Percentiles rank a stretch among this genome's conserved stretches.
These are phyloP conservation scores for Hydra vulgaris DNA, from an alignment of 30 jellyfish, hydroid and myxozoan species.

Conservation along the genomic window DNA sequence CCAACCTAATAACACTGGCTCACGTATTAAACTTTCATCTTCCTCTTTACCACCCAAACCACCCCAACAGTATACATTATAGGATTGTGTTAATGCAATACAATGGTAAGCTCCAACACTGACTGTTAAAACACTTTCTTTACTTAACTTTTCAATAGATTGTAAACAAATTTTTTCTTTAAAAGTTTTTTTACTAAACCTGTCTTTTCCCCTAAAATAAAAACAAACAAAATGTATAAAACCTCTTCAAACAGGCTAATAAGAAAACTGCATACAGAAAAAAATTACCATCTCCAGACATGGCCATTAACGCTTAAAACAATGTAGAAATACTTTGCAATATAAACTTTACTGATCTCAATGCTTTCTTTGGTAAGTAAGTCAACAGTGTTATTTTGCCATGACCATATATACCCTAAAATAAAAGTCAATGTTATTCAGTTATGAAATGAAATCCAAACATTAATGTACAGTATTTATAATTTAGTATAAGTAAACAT, in stretches of 20 bases:
- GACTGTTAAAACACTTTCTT: constrained; percentile 18
- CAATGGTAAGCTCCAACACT: constrained; percentile 40
- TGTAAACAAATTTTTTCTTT: constrained; percentile 7
- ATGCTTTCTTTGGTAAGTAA: constrained; percentile 3
- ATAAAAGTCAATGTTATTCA: no score
- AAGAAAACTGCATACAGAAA: not conserved
- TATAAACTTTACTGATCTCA: constrained; percentile 21
- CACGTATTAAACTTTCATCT: constrained; percentile 26
- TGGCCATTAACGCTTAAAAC: constrained; percentile 55
- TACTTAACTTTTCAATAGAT: constrained; percentile 22
- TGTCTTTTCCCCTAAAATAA: constrained; percentile 26
- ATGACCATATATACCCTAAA: constrained; percentile 75
- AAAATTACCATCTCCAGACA: constrained; percentile 73
- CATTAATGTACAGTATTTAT: no score
- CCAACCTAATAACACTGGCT: constrained; percentile 25
- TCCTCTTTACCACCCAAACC: constrained; percentile 39
- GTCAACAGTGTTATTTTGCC: constrained; percentile 44
- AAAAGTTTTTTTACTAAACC: constrained; percentile 22
- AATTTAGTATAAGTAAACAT: no score
- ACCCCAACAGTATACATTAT: constrained; percentile 37
- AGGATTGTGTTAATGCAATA: constrained; percentile 25
- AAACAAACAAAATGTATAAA: not conserved
- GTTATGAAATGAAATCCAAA: no score
- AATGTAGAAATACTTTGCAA: constrained; percentile 53
- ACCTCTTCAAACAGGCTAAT: not conserved